A percentile compares a stretch with the other conserved stretches of the same genome.
Conservation (phyloP, 2,113 vertebrate species). For the Enhydra lutris region DNA sequence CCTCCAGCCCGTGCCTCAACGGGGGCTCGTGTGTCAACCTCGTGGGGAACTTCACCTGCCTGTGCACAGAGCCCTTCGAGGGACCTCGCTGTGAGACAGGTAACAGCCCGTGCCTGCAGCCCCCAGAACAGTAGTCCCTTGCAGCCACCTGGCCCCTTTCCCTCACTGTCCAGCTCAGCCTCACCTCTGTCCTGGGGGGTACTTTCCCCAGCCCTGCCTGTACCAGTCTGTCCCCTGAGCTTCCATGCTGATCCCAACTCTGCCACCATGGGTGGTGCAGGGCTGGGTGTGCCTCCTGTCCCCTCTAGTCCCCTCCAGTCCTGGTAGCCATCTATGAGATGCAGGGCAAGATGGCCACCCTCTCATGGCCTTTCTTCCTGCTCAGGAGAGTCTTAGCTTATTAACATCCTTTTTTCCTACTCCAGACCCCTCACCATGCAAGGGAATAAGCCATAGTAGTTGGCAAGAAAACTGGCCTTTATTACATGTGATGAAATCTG, state of each 20-base stretch:
- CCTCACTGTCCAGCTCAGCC: fast-evolving
- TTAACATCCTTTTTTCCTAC: not conserved
- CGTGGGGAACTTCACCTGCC: constrained; percentile 88
- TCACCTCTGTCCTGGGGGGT: fast-evolving
- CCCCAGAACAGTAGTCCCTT: fast-evolving
- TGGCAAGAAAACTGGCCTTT: not conserved
- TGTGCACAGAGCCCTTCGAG: constrained; percentile 86
- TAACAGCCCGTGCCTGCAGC: constrained; percentile 48
- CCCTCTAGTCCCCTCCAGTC: too few species aligned
- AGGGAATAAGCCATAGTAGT: fast-evolving
- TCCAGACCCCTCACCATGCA: fast-evolving
- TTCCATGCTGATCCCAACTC: not conserved
- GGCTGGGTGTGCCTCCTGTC: not conserved
- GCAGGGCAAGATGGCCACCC: too few species aligned
- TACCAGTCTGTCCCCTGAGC: not conserved
- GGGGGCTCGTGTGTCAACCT: constrained; percentile 88
- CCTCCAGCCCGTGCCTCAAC: constrained; percentile 90
- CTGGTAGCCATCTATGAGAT: too few species aligned
- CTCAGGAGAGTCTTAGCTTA: not conserved
- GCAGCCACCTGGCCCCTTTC: not conserved
- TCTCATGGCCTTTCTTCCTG: not conserved
- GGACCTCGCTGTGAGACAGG: constrained; percentile 93
- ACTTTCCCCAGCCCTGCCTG: not conserved
- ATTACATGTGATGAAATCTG: too few species aligned
- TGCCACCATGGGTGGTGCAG: not conserved